Conservation (phyloP, 2,113 vertebrate species). For the Podiceps cristatus region DNA sequence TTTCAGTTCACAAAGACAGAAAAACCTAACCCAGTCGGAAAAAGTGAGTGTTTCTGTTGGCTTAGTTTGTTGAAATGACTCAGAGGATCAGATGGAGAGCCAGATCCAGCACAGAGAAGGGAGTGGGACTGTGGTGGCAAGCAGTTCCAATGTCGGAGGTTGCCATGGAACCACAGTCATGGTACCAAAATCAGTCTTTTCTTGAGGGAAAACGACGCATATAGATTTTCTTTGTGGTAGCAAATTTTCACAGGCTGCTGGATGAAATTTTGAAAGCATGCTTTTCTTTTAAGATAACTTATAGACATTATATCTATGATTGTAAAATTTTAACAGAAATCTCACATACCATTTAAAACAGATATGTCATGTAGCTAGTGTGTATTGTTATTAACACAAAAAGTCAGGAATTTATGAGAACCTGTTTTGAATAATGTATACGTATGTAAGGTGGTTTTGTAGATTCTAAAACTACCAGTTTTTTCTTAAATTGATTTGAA, state of each 20-base stretch:
- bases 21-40: background rate
- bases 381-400: background rate
- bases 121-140: background rate
- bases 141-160: background rate
- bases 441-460: background rate
- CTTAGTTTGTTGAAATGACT: background rate
- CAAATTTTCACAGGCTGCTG: background rate
- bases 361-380: background rate
- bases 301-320: background rate
- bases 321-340: background rate
- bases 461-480: background rate
- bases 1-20: background rate
- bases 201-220: background rate
- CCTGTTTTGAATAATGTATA: background rate
- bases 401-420: background rate
- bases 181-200: background rate
- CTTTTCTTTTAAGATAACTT: background rate
- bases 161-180: slow-evolving; percentile 8
- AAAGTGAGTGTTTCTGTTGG: background rate
- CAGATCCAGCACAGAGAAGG: background rate
- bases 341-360: background rate
- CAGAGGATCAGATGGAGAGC: background rate
- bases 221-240: background rate
- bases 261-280: background rate
- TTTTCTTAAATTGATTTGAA: background rate